Percentiles rank a stretch among this genome's conserved stretches.
Conservation (phyloP, 2,888 invertebrate genomes). For the Pterobdella sp. region DNA sequence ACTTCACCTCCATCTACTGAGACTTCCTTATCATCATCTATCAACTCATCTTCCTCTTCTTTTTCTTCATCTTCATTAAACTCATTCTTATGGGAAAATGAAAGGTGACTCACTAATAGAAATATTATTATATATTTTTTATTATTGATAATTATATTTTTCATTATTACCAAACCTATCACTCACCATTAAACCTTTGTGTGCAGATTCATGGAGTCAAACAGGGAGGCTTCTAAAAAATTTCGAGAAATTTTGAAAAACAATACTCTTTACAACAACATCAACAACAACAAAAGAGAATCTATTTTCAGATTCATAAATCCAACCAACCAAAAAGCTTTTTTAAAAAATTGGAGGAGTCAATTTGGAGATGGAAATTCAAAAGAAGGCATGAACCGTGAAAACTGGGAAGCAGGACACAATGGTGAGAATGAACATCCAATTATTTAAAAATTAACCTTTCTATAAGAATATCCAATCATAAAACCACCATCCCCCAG, state of each 20-base stretch:
- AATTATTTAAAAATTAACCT: too few species aligned
- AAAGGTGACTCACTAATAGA: not conserved
- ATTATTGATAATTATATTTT: too few species aligned
- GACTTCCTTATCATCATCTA: not conserved
- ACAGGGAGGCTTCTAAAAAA: too few species aligned
- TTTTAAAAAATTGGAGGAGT: not conserved
- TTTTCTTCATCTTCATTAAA: too few species aligned
- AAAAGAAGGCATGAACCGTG: not conserved
- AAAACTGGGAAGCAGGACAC: not conserved
- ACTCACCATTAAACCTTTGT: too few species aligned
- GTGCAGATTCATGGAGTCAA: too few species aligned
- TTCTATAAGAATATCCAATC: too few species aligned
- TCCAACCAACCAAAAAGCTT: not conserved
- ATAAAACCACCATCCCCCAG: too few species aligned
- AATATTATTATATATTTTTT: too few species aligned
- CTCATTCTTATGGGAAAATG: not conserved
- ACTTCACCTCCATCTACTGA: not conserved
- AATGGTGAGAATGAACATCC: too few species aligned
- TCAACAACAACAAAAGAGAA: not conserved
- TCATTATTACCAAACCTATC: too few species aligned
- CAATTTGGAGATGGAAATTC: not conserved
- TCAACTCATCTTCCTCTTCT: not conserved
- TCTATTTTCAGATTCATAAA: not conserved
- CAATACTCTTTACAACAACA: not conserved
- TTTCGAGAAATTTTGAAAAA: not conserved